Evolutionary conservation across 2,797 vertebrate genomes (phyloP), one percentile per base, ranked within the genome.

Genomic region (Pelobates cultripes): DNA sequence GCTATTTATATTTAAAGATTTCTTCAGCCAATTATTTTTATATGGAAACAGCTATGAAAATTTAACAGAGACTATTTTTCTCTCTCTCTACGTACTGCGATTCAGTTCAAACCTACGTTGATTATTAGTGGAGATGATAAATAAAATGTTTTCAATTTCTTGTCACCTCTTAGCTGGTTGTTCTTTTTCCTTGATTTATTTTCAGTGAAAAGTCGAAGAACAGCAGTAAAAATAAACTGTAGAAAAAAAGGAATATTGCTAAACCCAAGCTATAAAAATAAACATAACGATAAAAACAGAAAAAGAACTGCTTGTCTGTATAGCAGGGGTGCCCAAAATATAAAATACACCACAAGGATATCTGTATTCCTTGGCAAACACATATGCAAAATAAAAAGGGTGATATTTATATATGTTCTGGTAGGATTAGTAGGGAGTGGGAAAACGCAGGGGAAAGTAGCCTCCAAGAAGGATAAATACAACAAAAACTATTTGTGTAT

Each of bases 1-100:
- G 3, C n/a, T 60, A 42, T 51, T 74, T 80, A 51, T 15, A 64
- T 44, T 60, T 75, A 64, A 17, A 75, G n/a, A 64, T 80, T 73
- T 74, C 71, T 60, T 3, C 13, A 68, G 63, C 71, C 78, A 80
- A 80, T 74, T 74, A 74, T 80, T 80, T 74, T 28, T 28, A 68
- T 28, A 70, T 57, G 70, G 7, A 73, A 64, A 64, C 61, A 17
- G 17, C 15, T 64, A 28, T 64, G 17, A 64, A 3, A 64, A 64
- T 64, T 0, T 28, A 64, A 64, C 15, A 3, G 9, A 4, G 5
- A 7, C 7, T 17, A 0, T 40, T 28, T 2, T 28, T 40, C 10
- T 51, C 3, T 51, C 43, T 72, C 10, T 42, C 2, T 64, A 53
- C 28, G 7, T 66, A 43, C 28, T 51, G 60, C 3, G 42, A 57